Conservation (phyloP, 2,888 invertebrate genomes). For the Lepidocyrtinus sp. region DNA sequence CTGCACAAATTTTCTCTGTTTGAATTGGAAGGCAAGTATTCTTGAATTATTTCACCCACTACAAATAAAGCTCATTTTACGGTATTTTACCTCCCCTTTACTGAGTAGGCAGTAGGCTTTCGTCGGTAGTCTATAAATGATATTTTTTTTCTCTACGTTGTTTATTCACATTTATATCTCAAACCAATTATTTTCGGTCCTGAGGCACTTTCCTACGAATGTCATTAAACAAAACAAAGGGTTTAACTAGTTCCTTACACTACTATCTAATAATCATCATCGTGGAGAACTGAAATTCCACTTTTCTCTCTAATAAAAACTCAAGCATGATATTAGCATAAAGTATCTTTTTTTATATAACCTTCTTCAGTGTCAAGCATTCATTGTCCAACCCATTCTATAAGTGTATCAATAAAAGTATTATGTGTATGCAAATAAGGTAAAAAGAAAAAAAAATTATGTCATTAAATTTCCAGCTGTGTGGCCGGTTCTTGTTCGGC, state of each 20-base stretch:
- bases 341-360: slow-evolving; percentile 1
- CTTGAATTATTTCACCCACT: too few relatives aligned
- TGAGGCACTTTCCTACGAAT: slow-evolving; percentile 43
- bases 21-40: too few relatives aligned
- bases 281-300: neutral
- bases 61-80: too few relatives aligned
- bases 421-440: slow-evolving; percentile 21
- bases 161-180: neutral
- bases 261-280: neutral
- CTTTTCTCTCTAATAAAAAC: slow-evolving; percentile 8
- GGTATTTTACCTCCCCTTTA: too few relatives aligned
- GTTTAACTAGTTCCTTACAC: slow-evolving; percentile 11
- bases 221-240: slow-evolving; percentile 7
- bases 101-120: too few relatives aligned
- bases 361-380: slow-evolving; percentile 3
- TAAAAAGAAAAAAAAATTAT: slow-evolving; percentile 31
- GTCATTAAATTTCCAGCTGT: slow-evolving; percentile 58
- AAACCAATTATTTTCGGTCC: slow-evolving; percentile 54
- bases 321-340: neutral
- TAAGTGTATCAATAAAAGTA: slow-evolving; percentile 35
- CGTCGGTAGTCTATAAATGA: slow-evolving; percentile 39
- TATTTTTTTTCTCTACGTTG: slow-evolving; percentile 18
- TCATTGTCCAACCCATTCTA: neutral
- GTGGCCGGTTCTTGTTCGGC: slow-evolving; percentile 38
- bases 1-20: too few relatives aligned